Conservation (phyloP, 1,140 invertebrate species). For the Platorchestia sp. region DNA sequence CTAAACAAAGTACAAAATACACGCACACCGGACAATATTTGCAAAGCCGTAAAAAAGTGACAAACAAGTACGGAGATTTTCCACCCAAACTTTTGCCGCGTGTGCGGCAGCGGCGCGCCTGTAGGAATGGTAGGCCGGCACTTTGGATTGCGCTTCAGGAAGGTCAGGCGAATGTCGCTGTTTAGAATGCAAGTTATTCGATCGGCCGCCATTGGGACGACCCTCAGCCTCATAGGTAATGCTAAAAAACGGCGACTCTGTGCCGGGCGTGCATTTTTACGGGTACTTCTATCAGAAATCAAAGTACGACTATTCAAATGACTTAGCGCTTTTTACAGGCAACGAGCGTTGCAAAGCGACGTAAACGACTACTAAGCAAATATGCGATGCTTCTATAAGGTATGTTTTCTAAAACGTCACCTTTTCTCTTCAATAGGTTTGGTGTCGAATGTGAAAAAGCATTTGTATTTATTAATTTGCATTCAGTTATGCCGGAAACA, state of each 20-base stretch:
- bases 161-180: neutral
- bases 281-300: conserved; percentile 47
- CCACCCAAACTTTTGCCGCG: neutral
- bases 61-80: neutral
- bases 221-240: neutral
- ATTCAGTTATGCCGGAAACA: too few species aligned
- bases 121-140: too few species aligned
- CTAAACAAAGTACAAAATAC: neutral
- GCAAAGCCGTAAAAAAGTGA: neutral
- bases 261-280: conserved; percentile 1
- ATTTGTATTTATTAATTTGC: too few species aligned
- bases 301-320: conserved; percentile 37
- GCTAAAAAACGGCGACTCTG: conserved; percentile 38
- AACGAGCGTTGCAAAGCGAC: neutral
- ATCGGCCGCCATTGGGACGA: neutral
- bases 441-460: too few species aligned
- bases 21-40: neutral
- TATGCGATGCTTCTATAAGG: neutral
- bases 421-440: too few species aligned
- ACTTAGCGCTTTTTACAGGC: neutral
- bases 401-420: neutral
- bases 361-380: neutral
- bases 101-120: neutral
- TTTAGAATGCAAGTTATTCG: conserved; percentile 13
- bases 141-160: neutral